Base-by-base conservation (phyloP, 2,113 vertebrate genomes). In the Numida meleagris region DNA sequence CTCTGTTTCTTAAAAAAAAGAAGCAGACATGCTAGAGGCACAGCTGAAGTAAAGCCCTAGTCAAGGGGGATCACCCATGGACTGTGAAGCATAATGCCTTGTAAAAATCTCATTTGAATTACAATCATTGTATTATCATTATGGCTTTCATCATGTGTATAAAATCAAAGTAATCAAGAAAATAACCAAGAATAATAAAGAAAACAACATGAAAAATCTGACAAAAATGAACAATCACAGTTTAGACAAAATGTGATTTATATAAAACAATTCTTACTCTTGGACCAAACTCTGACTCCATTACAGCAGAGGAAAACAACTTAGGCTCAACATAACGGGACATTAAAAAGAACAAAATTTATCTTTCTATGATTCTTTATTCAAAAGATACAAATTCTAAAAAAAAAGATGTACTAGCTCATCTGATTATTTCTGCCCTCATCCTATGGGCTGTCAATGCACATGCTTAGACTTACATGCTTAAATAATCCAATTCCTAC, bases 111-210 rank as follows among this genome's bases (percentile, higher is more conserved):
- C 63, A 43, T 90, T 70, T 90, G 87, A 93, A 95, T 55, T 86
- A 66, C 43, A 93, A 82, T 19, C 25, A 40, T 63, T 63, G 19
- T 66, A 63, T 68, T 40, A 38, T 31, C 11, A 46, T 50, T 48
- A 89, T 42, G 82, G 61, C 71, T 96, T 97, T 90, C 87, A 97
- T 80, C 90, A 94, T 95, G 90, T 72, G 43, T 20, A 89, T 31
- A 79, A 85, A 89, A 86, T 31, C 42, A 75, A 94, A 96, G 84
- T 40, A 86, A 48, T 71, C 2, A 93, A 66, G 84, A 85, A 90
- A 78, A 16, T 0, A 48, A 77, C 48, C 14, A 12, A 86, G 31
- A 82, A 89, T 67, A 25, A 58, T 42, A 21, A 94, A 40, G 13
- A 53, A 87, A 71, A 33, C 61, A 59, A 10, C 21, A 50, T 36